Evolutionary conservation across 2,888 invertebrate species (phyloP), one percentile per base, ranked within the genome.

Genomic region (Phoenoteleia sp.): DNA sequence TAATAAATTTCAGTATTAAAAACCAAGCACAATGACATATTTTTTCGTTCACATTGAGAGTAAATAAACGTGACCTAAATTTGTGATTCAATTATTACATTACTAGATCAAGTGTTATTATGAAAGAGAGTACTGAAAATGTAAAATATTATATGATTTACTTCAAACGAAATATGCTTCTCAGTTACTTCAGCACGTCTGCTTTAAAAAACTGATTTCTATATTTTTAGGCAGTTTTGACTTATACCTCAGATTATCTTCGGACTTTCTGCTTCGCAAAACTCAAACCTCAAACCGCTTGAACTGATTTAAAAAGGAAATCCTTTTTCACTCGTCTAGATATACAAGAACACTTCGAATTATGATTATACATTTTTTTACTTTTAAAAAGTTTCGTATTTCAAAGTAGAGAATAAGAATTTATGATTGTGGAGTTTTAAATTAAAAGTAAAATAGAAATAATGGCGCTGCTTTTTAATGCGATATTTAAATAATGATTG

Each of bases 301-400:
- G 81, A 82, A 82, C 81, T 82, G 81, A 76, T 82, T 82, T 82
- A 64, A 82, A 82, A 82, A 76, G 71, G 81, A 82, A 76, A 82
- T 74, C 45, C 64, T 71, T 76, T 71, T 71, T 82, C 81, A 82
- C 76, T 82, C 81, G 39, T 69, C 75, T 64, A 69, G 71, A 76
- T 82, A 71, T 76, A 76, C 81, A 82, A 76, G 81, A 82, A 82
- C 76, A 71, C 71, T 82, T 82, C 64, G 64, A 71, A 82, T 82
- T 82, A 82, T 82, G 81, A 81, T 81, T 81, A 49, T 76, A 82
- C 71, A 76, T 75, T 62, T 82, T 72, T 80, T 62, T 54, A 72
- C 62, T 81, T 75, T 54, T 25, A 72, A 62, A 39, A 80, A 81
- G 49, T 69, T 81, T 81, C 66, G 19, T 58, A 42, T 67, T 56